Evolutionary conservation across 92 coral and sea anemone genomes (phyloP).

Genomic region (Epizoanthus rinbou): DNA sequence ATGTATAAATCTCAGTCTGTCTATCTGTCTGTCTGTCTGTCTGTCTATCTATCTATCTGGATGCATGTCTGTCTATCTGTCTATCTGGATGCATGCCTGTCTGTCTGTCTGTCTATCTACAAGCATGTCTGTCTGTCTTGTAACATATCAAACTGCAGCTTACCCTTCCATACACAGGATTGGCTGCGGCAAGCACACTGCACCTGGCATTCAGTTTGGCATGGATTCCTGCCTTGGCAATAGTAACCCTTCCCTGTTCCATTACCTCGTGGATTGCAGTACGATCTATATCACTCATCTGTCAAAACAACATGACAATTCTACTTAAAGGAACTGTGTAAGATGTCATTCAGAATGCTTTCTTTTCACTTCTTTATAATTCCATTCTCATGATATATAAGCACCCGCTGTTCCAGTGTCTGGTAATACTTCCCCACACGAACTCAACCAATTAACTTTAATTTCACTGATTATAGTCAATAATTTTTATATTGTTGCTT

Average conservation of each 20-base stretch:
- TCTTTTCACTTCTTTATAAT: too few relatives aligned
- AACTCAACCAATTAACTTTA: too few relatives aligned
- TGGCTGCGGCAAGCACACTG: slow-evolving; percentile 97
- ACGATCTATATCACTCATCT: slow-evolving; percentile 99
- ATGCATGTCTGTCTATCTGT: not conserved
- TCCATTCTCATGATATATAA: too few relatives aligned
- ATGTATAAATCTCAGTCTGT: too few relatives aligned
- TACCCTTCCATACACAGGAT: slow-evolving; percentile 98
- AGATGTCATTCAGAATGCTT: too few relatives aligned
- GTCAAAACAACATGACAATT: slow-evolving; percentile 1
- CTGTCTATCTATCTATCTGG: too few relatives aligned
- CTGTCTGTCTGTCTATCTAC: not conserved
- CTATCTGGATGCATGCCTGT: not conserved
- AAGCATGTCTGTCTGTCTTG: not conserved
- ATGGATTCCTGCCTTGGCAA: slow-evolving; percentile 97
- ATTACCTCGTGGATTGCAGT: slow-evolving; percentile 98
- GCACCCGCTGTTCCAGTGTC: too few relatives aligned
- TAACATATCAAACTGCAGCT: slow-evolving; percentile 3
- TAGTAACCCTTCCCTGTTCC: slow-evolving; percentile 99
- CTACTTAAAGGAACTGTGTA: not conserved
- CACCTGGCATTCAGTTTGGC: slow-evolving; percentile 98
- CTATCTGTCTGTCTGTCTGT: too few relatives aligned
- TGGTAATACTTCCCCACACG: too few relatives aligned
- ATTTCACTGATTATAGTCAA: too few relatives aligned
- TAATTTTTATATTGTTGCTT: too few relatives aligned